Base-by-base conservation (phyloP, 2,888 invertebrate species). In the Neoitamus cyanurus region DNA sequence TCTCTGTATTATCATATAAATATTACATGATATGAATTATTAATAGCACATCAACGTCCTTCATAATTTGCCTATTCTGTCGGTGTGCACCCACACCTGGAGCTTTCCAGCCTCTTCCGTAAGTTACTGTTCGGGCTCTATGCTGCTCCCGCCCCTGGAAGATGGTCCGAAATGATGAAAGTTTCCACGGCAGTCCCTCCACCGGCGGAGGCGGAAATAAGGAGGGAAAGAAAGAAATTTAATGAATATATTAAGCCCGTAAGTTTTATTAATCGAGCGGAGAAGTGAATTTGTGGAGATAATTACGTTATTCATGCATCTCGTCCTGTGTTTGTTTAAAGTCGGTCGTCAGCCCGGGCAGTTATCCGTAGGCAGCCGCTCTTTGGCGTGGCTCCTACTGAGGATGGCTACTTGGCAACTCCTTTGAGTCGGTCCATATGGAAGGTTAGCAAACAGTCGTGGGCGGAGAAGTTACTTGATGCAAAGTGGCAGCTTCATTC, bases 1-100 rank as follows among this genome's bases (percentile, higher is more conserved):
- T 75, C 70, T 58, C 46, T 83, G 70, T 84, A 85, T 85, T 85
- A 85, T 84, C 85, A 85, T 85, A 85, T 85, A 85, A 85, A 85
- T 84, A 85, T 85, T 85, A 85, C 78, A 85, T 84, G 85, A 84
- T 83, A 85, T 85, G 85, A 85, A 85, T 85, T 85, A 85, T 85
- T 85, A 85, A 85, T 85, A 84, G 84, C 82, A 83, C 85, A 84
- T 85, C 85, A 85, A 83, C 84, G 83, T 84, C 75, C 70, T 75
- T 85, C 82, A 72, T 85, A 85, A 84, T 85, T 68, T 70, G 83
- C 84, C 85, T 85, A 78, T 78, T 85, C 83, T 42, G 30, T 6
- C 15, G 80, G 37, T 77, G 25, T 77, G 20, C 2, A 58, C 58
- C 36, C 37, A 28, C 69, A 77, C 58, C 69, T 84, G 84, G n/a